Base-by-base conservation (phyloP, 2,113 vertebrate genomes). In the Actinemys pallida region DNA sequence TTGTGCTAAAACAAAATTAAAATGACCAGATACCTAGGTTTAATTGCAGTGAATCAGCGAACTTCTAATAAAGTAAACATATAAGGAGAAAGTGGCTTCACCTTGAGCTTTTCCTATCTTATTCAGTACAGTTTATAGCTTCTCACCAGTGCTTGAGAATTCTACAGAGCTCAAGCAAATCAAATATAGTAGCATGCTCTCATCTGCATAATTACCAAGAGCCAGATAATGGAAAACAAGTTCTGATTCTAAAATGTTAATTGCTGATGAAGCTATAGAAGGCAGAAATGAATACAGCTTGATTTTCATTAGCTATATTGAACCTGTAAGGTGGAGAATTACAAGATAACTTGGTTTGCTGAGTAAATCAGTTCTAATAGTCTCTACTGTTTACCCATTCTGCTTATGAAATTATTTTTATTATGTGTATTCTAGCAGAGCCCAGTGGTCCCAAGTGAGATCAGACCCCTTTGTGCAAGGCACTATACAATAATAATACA, bases 161-260 rank as follows among this genome's bases (percentile, higher is more conserved):
- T 94, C 72, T 76, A 69, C 5, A 89, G 83, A 53, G 76, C n/a
- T 27, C 89, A 49, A 20, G 47, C 39, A 62, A 91, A 72, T 91
- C 84, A 85, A 82, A 83, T 57, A 45, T 29, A 45, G 90, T 79
- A 90, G 86, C 56, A 52, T 39, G 45, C 27, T 19, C 76, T 86
- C 29, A 76, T 69, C 59, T 86, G 59, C 31, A 27, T 94, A 86
- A 88, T 93, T 92, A 80, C 4, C 24, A 29, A 11, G 17, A 39
- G 42, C 3, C 47, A 85, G 54, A 10, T 62, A 84, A 91, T 11
- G 82, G 29, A 47, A 83, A 93, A 39, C n/a, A 87, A 62, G 5
- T 25, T 76, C 31, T 65, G 57, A 82, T 91, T 91, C 65, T 24
- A 87, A 49, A 52, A 39, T 8, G 3, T 10, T 25, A 29, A 5